Evolutionary conservation across 2,797 vertebrate genomes (phyloP), one percentile per base, ranked within the genome.

Genomic region (Galago senegalensis): DNA sequence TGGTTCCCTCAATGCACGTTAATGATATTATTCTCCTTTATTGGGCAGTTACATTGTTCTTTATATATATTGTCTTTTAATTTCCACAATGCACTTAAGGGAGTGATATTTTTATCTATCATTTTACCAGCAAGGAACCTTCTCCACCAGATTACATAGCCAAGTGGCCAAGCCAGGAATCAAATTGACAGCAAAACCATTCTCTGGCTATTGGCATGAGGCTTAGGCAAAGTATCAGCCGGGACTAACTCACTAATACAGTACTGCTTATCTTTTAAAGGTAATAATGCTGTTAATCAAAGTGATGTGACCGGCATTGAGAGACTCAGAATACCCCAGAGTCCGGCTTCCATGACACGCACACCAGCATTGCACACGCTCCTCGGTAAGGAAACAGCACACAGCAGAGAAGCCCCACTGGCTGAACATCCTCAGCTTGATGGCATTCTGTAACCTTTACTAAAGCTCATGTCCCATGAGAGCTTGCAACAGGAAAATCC

Each of bases 1-100:
- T 75, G 16, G 16, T 40, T 40, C 7, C 69, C 14, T 61, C 23
- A 80, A 43, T 31, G 72, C 88, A 43, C 43, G 25, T 49, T 72
- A 95, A 63, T n/a, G 25, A n/a, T 40, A 9, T 69, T 70, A 92
- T 81, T 89, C 9, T 5, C 56, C 40, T 87, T 63, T 81, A 23
- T 17, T 40, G 43, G 46, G 43, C n/a, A 88, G 1, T 83, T 49
- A 34, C 9, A 83, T 72, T 58, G 70, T 70, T 34, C 27, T 69
- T 77, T 49, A 61, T 46, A 75, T 27, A 37, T 18, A 34, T 60
- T 69, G 20, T 2, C 46, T 17, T 87, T 49, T 81, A 31, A 89
- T 76, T 84, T 75, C 86, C n/a, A 84, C 23, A 75, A 29, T 21
- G 13, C 25, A 69, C 21, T 40, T 75, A 80, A 80, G 17, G 65